Evolutionary conservation across 2,888 invertebrate species (phyloP).

Genomic region (Cephonodes hylas): DNA sequence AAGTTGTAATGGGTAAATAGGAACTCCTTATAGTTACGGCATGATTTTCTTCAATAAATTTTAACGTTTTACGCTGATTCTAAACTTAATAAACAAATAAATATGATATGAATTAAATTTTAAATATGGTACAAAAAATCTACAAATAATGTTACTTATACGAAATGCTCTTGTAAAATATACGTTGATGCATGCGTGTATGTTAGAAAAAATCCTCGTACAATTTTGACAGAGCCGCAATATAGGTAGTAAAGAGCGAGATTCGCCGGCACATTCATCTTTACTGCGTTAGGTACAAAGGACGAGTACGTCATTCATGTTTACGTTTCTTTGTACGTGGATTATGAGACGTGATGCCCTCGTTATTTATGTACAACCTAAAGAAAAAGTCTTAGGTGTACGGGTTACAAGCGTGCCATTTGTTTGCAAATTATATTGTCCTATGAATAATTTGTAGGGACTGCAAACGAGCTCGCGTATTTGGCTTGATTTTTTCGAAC

Average conservation of each 20-base stretch:
- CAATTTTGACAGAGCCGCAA: constrained; percentile 19
- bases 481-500: constrained; percentile 10
- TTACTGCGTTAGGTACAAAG: constrained; percentile 69
- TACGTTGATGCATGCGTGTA: neutral
- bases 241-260: constrained; percentile 32
- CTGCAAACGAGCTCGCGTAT: constrained; percentile 24
- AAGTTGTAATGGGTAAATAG: neutral
- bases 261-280: constrained; percentile 57
- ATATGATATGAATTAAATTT: no score
- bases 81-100: no score
- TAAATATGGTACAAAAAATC: no score
- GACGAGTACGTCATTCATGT: constrained; percentile 70
- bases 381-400: constrained; percentile 52
- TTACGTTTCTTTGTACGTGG: constrained; percentile 71
- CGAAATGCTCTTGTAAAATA: neutral
- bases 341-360: constrained; percentile 72
- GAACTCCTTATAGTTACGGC: no score
- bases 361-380: constrained; percentile 65
- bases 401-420: constrained; percentile 48
- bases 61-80: no score
- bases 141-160: no score
- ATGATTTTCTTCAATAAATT: no score
- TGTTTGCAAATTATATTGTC: constrained; percentile 69
- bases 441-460: constrained; percentile 56
- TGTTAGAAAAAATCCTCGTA: constrained; percentile 15